Conservation (phyloP, 2,113 vertebrate genomes). For the Amblyornis subalaris region DNA sequence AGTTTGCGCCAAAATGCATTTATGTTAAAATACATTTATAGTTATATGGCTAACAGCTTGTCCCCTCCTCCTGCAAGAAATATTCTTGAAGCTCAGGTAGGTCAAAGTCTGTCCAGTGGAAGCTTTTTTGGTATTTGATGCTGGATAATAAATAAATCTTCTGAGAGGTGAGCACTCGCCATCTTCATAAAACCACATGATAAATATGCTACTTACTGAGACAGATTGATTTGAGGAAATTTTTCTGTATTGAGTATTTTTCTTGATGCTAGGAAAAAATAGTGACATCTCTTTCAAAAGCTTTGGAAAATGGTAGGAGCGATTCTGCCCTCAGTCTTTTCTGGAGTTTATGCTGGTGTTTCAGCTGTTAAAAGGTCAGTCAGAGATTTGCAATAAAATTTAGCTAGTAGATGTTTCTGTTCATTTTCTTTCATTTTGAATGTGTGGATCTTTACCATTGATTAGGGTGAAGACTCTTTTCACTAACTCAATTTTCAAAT, state of each 20-base stretch:
- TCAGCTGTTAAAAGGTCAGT: not conserved
- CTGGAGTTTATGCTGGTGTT: not conserved
- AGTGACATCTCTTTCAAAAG: not conserved
- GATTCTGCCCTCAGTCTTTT: not conserved
- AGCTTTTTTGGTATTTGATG: not conserved
- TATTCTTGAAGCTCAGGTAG: not conserved
- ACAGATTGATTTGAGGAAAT: not conserved
- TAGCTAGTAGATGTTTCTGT: not conserved
- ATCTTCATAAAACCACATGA: not conserved
- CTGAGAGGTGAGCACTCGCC: not conserved
- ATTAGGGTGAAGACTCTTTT: not conserved
- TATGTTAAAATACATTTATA: not conserved
- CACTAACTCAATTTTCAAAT: not conserved
- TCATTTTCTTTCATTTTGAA: not conserved
- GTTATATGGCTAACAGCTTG: not conserved
- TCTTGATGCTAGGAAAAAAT: not conserved
- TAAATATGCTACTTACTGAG: not conserved
- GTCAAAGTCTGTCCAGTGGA: not conserved
- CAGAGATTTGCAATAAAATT: not conserved
- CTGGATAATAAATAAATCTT: not conserved
- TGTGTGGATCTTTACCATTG: not conserved
- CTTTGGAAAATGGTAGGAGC: not conserved
- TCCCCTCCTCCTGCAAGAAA: not conserved
- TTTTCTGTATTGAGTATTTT: not conserved
- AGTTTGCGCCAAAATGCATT: not conserved